Conservation (phyloP, 2,888 invertebrate genomes). For the Teinopalpus imperialis region DNA sequence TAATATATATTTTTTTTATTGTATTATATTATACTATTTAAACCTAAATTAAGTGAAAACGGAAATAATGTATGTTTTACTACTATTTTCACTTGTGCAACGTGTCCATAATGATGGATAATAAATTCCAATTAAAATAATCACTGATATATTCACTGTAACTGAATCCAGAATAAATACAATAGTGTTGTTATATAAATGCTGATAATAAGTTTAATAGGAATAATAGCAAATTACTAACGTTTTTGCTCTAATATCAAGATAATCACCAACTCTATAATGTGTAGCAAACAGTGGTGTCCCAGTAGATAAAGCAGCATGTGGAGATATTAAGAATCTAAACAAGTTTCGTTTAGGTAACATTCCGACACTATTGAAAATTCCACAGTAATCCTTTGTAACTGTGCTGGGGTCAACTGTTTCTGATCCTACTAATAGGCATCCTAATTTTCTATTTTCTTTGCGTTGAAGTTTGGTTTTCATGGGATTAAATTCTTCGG, state of each 20-base stretch:
- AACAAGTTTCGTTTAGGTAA: conserved; percentile 92
- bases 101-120: too few species aligned
- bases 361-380: conserved; percentile 94
- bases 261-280: conserved; percentile 93
- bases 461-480: conserved; percentile 45
- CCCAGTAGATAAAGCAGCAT: conserved; percentile 93
- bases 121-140: too few species aligned
- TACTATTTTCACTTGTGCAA: too few species aligned
- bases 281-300: conserved; percentile 94
- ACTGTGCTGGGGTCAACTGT: conserved; percentile 90
- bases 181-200: too few species aligned
- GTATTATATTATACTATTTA: too few species aligned
- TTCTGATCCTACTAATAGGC: conserved; percentile 93
- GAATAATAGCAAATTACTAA: too few species aligned
- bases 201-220: too few species aligned
- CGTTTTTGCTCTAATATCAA: conserved; percentile 97
- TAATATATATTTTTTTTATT: too few species aligned
- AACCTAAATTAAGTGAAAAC: too few species aligned
- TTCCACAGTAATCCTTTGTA: conserved; percentile 93
- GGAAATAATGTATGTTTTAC: too few species aligned
- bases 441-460: conserved; percentile 81
- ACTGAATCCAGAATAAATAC: too few species aligned
- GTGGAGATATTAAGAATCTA: conserved; percentile 91
- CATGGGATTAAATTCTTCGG: conserved; percentile 87
- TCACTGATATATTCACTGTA: too few species aligned